These are phyloP conservation scores for Sebastes jordani DNA, from an alignment of 2,797 vertebrate species.

Conservation along the genomic window DNA sequence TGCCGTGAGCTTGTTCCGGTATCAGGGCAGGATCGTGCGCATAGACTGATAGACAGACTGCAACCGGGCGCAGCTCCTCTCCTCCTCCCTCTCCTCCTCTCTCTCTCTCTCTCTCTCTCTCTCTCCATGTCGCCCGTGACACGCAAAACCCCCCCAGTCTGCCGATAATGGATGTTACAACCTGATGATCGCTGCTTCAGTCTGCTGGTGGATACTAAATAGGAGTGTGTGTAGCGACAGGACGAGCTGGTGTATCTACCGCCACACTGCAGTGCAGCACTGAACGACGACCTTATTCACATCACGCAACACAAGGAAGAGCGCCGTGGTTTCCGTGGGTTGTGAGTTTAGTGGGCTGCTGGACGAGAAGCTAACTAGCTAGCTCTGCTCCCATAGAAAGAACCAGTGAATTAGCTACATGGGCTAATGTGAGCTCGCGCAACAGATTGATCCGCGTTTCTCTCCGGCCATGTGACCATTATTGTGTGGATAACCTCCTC, in stretches of 20 bases:
- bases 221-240: slow-evolving; percentile 44
- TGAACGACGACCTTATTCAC: slow-evolving; percentile 72
- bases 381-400: slow-evolving; percentile 39
- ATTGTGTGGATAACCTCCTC: too few relatives aligned
- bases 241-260: slow-evolving; percentile 49
- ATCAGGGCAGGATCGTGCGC: slow-evolving; percentile 80
- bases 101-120: slow-evolving; percentile 29
- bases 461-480: slow-evolving; percentile 50
- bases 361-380: slow-evolving; percentile 55
- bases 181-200: slow-evolving; percentile 52
- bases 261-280: slow-evolving; percentile 73
- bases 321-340: slow-evolving; percentile 73
- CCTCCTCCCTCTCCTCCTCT: slow-evolving; percentile 37
- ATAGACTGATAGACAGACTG: slow-evolving; percentile 53
- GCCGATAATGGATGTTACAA: slow-evolving; percentile 78
- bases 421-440: slow-evolving; percentile 50
- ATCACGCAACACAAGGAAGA: slow-evolving; percentile 72
- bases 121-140: slow-evolving; percentile 53
- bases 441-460: slow-evolving; percentile 25
- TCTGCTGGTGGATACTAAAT: slow-evolving; percentile 32
- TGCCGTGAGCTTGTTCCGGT: slow-evolving; percentile 86
- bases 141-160: slow-evolving; percentile 49
- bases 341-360: slow-evolving; percentile 58
- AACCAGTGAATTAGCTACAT: slow-evolving; percentile 39
- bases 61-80: slow-evolving; percentile 74